Percentiles rank a stretch among this genome's conserved stretches.
Evolutionary conservation across 1,140 invertebrate species (phyloP).

Genomic region (Pseudomyrmex sp.): DNA sequence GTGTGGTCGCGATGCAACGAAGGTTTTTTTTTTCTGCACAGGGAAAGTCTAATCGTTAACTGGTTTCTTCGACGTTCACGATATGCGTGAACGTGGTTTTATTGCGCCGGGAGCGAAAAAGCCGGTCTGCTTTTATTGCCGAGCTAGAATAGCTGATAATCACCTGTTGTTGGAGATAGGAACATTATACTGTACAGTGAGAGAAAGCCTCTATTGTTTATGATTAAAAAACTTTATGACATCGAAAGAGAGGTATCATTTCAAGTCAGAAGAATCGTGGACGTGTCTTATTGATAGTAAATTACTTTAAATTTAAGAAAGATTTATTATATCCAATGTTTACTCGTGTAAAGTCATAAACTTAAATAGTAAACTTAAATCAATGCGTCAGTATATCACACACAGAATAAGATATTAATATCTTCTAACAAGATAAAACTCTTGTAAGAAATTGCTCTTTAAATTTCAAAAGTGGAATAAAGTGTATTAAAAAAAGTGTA

Average conservation of each 20-base stretch:
- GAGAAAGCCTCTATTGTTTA: slow-evolving; percentile 31
- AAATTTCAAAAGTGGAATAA: too few relatives aligned
- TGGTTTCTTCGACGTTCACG: slow-evolving; percentile 10
- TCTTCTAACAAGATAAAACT: too few relatives aligned
- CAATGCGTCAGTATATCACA: too few relatives aligned
- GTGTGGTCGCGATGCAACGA: background rate
- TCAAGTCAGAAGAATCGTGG: background rate
- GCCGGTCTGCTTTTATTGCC: background rate
- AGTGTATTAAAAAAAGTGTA: too few relatives aligned
- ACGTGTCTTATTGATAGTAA: background rate
- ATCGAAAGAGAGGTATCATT: slow-evolving; percentile 2
- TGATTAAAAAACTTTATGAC: slow-evolving; percentile 4
- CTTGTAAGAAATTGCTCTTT: too few relatives aligned
- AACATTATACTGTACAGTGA: background rate
- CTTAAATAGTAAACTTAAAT: too few relatives aligned
- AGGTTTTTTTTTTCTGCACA: background rate
- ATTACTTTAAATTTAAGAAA: background rate
- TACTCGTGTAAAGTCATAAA: too few relatives aligned
- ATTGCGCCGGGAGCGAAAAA: slow-evolving; percentile 18
- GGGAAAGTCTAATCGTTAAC: slow-evolving; percentile 33
- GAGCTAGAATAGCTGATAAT: slow-evolving; percentile 45
- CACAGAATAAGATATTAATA: too few relatives aligned
- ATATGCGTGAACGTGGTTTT: background rate
- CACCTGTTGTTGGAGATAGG: slow-evolving; percentile 27
- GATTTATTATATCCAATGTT: background rate